Base-by-base conservation (phyloP, 2,888 invertebrate genomes). In the Conchocele bisecta region DNA sequence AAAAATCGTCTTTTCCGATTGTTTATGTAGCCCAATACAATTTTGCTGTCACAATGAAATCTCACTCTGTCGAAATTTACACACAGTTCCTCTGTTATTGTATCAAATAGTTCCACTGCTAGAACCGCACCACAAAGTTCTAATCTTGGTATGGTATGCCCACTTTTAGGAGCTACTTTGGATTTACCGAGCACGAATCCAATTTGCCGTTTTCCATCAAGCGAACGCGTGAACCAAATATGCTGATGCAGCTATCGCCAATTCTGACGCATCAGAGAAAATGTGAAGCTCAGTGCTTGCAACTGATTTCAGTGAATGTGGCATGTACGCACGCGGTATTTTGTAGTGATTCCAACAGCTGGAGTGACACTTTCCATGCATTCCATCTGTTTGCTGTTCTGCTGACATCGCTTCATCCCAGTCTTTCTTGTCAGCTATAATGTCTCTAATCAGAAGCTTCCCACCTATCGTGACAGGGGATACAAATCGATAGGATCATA, bases 221-320 rank as follows among this genome's bases (percentile, higher is more conserved):
- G 15, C 17, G 67, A 54, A n/a, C n/a, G n/a, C n/a, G n/a, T n/a
- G n/a, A n/a, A n/a, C n/a, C n/a, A n/a, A 4, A 28, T 81, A 84
- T 5, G 74, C 75, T 13, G 59, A 70, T 17, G 80, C 79, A 11
- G 79, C 68, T 17, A 82, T 81, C 6, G 81, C 84, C 11, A 39
- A 46, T 68, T 77, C 76, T 9, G 82, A 81, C 0, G 81, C 81
- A 66, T 84, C 83, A 13, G 63, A 71, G 44, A 69, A 84, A 22
- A 78, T 42, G 22, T 73, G 73, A 13, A 53, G 29, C 11, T 57
- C 35, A 22, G 6, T 22, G 6, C 20, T 6, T 6, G 41, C 35
- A 13, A 20, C n/a, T 20, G 26, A 3, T 2, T 13, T 29, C 0
- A 63, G 20, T 29, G 58, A 44, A 4, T n/a, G n/a, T n/a, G n/a